Conservation (phyloP, 2,113 vertebrate genomes). For the Ciconia boyciana region DNA sequence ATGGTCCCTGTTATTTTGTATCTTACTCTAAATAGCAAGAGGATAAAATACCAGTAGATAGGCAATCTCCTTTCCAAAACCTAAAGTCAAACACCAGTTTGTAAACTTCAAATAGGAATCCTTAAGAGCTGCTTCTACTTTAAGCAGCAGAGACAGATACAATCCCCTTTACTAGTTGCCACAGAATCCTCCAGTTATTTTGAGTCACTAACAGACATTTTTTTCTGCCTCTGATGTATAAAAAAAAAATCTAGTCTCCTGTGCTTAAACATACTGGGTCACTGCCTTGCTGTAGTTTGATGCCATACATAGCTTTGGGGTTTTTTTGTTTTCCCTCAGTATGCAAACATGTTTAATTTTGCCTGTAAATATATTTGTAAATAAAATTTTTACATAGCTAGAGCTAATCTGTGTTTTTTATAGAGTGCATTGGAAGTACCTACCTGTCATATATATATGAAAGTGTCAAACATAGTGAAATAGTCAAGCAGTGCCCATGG, state of each 20-base stretch:
- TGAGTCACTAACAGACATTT: neutral
- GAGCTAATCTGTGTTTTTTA: neutral
- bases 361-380: neutral
- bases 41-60: neutral
- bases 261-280: neutral
- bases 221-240: neutral
- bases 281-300: neutral
- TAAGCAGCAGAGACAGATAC: neutral
- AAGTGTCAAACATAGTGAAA: neutral
- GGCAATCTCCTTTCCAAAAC: neutral
- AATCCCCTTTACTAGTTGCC: neutral
- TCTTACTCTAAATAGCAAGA: neutral
- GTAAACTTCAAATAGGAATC: neutral
- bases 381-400: neutral
- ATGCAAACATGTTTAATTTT: neutral
- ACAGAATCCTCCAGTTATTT: neutral
- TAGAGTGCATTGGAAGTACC: neutral
- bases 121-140: conserved; percentile 8
- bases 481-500: neutral
- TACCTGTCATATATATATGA: neutral
- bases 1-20: neutral
- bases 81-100: neutral
- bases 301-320: neutral
- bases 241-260: neutral
- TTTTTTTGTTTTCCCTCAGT: neutral